Evolutionary conservation across 2,113 vertebrate species (phyloP).

Genomic region (Channa maculata): DNA sequence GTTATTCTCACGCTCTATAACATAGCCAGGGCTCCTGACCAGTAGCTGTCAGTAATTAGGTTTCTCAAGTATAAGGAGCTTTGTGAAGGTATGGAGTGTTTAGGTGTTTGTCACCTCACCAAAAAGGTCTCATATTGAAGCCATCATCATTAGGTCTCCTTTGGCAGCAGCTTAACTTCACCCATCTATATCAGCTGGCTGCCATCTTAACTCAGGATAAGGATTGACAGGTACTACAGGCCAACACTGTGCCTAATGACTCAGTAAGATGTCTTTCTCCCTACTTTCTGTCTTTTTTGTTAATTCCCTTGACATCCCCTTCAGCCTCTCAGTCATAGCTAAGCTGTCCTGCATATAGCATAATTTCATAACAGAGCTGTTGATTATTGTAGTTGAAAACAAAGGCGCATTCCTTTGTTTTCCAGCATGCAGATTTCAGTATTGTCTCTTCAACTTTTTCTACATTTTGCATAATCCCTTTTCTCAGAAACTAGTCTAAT

Average conservation of each 20-base stretch:
- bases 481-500: not conserved
- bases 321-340: not conserved
- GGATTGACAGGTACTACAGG: conserved; percentile 27
- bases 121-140: conserved; percentile 73
- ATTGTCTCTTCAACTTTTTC: not conserved
- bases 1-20: conserved; percentile 66
- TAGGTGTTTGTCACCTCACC: conserved; percentile 69
- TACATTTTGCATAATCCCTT: not conserved
- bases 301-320: not conserved
- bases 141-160: conserved; percentile 67
- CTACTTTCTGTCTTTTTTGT: not conserved
- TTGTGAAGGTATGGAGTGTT: conserved; percentile 35
- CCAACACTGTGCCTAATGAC: conserved; percentile 22
- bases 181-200: conserved; percentile 33
- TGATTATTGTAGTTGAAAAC: not conserved
- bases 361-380: not conserved
- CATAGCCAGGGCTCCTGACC: conserved; percentile 49
- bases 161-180: conserved; percentile 34
- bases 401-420: not conserved
- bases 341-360: not conserved
- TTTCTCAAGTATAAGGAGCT: conserved; percentile 43
- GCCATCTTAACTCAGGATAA: conserved; percentile 35
- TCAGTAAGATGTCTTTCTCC: not conserved
- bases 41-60: conserved; percentile 66
- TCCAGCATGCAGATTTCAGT: not conserved